These are phyloP conservation scores for Creontiades dilutus DNA, from an alignment of 2,888 invertebrate genomes.

Conservation along the genomic window DNA sequence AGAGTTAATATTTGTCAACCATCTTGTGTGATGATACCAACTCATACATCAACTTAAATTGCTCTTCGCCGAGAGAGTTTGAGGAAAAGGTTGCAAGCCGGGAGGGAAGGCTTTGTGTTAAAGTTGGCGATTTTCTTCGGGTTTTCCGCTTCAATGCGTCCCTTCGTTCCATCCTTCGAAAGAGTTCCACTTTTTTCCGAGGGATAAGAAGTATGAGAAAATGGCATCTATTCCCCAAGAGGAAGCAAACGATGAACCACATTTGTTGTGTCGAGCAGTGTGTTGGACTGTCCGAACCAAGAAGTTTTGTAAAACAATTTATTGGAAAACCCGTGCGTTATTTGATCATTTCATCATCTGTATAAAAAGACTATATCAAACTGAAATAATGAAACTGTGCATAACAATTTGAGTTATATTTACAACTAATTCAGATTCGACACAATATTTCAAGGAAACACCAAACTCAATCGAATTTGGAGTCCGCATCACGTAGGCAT, in stretches of 20 bases:
- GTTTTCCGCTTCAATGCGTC: slow-evolving; percentile 52
- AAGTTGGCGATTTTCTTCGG: slow-evolving; percentile 66
- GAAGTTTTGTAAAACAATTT: no score
- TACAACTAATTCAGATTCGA: no score
- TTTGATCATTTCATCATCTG: no score
- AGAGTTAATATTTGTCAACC: slow-evolving; percentile 69
- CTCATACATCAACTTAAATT: slow-evolving; percentile 69
- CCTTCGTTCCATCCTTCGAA: background rate
- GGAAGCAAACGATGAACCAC: background rate
- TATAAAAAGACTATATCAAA: no score
- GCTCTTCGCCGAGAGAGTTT: slow-evolving; percentile 58
- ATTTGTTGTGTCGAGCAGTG: no score
- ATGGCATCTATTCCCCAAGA: background rate
- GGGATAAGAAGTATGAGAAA: background rate
- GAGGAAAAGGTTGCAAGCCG: background rate
- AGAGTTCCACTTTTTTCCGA: background rate
- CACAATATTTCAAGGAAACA: no score
- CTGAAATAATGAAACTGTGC: no score
- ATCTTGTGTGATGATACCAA: slow-evolving; percentile 68
- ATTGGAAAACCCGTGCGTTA: no score
- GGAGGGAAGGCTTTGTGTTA: slow-evolving; percentile 59
- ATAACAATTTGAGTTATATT: no score
- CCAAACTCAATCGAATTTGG: no score
- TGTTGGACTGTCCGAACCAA: no score
- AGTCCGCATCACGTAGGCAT: no score